These are phyloP conservation scores for Cephalopterus ornatus DNA, from an alignment of 2,113 vertebrate species.

Conservation along the genomic window DNA sequence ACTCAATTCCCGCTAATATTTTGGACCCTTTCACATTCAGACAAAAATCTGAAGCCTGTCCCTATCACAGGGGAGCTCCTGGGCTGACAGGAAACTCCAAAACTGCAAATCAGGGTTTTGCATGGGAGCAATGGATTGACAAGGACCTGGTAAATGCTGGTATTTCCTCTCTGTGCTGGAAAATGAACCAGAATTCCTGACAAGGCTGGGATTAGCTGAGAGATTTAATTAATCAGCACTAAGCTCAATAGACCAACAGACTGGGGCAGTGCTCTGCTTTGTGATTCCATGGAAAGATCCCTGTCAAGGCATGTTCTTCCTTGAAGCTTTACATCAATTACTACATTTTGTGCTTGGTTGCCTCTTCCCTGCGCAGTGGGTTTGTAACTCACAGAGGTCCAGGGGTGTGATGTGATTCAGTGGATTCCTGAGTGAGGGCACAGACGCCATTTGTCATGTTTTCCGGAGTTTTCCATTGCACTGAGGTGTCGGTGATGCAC, in stretches of 20 bases:
- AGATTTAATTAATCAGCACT: not conserved
- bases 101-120: not conserved
- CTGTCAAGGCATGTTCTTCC: not conserved
- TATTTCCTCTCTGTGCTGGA: not conserved
- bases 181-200: not conserved
- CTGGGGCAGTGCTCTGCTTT: not conserved
- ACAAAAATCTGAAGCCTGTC: fast-evolving
- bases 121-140: not conserved
- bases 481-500: no score
- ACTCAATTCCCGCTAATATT: fast-evolving
- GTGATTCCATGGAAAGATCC: not conserved
- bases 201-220: not conserved
- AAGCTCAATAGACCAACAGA: not conserved
- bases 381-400: not conserved
- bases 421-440: not conserved
- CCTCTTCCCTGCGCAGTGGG: not conserved
- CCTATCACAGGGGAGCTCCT: not conserved
- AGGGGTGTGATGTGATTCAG: not conserved
- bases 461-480: no score
- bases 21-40: no score
- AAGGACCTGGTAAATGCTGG: not conserved
- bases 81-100: not conserved
- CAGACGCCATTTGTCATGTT: not conserved
- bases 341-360: not conserved
- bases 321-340: not conserved